Base-by-base conservation (phyloP, 2,113 vertebrate species). In the Sceloporus undulatus region DNA sequence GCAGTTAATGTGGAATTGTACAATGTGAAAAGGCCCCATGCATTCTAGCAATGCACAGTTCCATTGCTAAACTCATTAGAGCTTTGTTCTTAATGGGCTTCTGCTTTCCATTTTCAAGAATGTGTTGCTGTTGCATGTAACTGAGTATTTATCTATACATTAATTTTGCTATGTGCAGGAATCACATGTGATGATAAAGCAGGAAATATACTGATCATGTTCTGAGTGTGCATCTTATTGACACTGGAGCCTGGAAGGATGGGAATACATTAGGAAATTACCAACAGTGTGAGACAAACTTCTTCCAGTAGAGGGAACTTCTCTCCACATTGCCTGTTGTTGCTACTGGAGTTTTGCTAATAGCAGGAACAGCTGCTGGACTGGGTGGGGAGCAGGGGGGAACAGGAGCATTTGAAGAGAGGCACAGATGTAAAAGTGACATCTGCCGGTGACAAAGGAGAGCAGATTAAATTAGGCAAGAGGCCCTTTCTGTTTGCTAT, bases 381-480 rank as follows among this genome's bases (percentile, higher is more conserved):
- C 92, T 95, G 92, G 27, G 68, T 29, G 89, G 91, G 93, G 88
- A 18, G 10, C 10, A 91, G 94, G 90, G 52, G 10, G 92, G 19
- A 23, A 27, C 11, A 6, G 42, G 71, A 68, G 90, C 93, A 93
- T 97, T 97, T 95, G 97, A 97, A 96, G 95, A 96, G 96, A 96
- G 94, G 95, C 97, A 96, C 98, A 99, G 98, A 98, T 98, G 98
- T 98, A 98, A 96, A 96, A 97, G 98, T 98, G 98, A 98, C 98
- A 98, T 98, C 98, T 98, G 98, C 97, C 96, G 96, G 93, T 94
- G 96, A 97, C 97, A 97, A 98, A 97, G 95, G 95, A 98, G 94
- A 92, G 95, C 95, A 97, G 97, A 99, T 98, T 98, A 88, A 97
- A 98, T 99, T 98, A 98, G 95, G 88, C 89, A 90, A 88, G 94